Evolutionary conservation across 1,140 invertebrate species (phyloP), one percentile per base, ranked within the genome.

Genomic region (Leguminivora glycinivorella): DNA sequence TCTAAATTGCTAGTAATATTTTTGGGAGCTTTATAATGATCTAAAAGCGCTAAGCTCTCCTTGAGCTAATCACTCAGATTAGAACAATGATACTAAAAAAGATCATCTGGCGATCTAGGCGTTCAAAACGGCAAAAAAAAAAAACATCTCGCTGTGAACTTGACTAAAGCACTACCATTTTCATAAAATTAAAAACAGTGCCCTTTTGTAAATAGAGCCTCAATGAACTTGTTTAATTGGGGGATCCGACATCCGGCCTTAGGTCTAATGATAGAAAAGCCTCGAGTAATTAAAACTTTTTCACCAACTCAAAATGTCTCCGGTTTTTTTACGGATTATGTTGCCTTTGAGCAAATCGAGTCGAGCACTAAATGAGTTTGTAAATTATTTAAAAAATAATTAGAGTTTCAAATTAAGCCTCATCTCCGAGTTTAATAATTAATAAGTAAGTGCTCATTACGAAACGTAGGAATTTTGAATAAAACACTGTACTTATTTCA

Each of bases 251-350:
- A 63, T 31, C 56, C 22, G 56, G 56, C 7, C 12, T n/a, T 58
- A 26, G 19, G 47, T 22, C 58, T 63, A 63, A 63, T 63, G 58
- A 63, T 63, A 63, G 58, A 63, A 63, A 63, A 63, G 58, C 58
- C n/a, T 9, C 25, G 58, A 31, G 58, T 63, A 63, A 63, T 63
- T 63, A 63, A 63, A 63, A 63, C 58, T 63, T 63, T 63, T 63
- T 63, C 26, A 63, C 58, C 7, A 29, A 58, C 24, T n/a, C 19
- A 58, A 29, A 29, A 63, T 63, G 58, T 63, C 26, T 31, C 26
- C 58, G 26, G 26, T 63, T 31, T 63, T 63, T 60, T 60, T 17
- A 29, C 5, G 29, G 24, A 63, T 63, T 63, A 63, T 29, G 26
- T 19, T 63, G 14, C 58, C 25, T 63, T 63, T 63, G 58, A 63